Evolutionary conservation across 2,113 vertebrate genomes (phyloP).

Genomic region (Petrocephalus zakoni): DNA sequence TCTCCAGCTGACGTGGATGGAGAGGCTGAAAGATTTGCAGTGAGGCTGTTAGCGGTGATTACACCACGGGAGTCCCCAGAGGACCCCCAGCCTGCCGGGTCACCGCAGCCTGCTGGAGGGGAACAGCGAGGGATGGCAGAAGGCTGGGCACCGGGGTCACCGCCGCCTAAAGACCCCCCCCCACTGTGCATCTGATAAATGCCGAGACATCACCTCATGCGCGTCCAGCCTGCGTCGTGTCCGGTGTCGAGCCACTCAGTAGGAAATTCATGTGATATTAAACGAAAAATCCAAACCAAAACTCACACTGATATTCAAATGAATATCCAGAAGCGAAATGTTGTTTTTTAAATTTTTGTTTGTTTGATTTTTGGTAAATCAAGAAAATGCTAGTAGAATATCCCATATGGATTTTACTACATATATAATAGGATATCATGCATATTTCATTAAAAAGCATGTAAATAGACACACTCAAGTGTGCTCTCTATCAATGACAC

Average conservation of each 20-base stretch:
- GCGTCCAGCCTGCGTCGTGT: background rate
- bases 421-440: background rate
- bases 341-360: background rate
- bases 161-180: background rate
- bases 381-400: background rate
- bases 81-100: background rate
- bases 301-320: background rate
- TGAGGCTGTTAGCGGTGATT: constrained; percentile 40
- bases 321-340: background rate
- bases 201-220: constrained; percentile 16
- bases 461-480: background rate
- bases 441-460: background rate
- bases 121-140: background rate
- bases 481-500: background rate
- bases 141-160: background rate
- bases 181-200: constrained; percentile 17
- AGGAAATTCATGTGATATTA: background rate
- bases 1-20: constrained; percentile 39
- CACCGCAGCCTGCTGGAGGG: background rate
- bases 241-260: background rate
- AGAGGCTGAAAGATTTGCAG: constrained; percentile 37
- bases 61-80: constrained; percentile 18
- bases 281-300: background rate
- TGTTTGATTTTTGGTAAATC: background rate
- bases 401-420: background rate